Conservation (phyloP, 2,113 vertebrate genomes). For the Forbesichthys agassizii region DNA sequence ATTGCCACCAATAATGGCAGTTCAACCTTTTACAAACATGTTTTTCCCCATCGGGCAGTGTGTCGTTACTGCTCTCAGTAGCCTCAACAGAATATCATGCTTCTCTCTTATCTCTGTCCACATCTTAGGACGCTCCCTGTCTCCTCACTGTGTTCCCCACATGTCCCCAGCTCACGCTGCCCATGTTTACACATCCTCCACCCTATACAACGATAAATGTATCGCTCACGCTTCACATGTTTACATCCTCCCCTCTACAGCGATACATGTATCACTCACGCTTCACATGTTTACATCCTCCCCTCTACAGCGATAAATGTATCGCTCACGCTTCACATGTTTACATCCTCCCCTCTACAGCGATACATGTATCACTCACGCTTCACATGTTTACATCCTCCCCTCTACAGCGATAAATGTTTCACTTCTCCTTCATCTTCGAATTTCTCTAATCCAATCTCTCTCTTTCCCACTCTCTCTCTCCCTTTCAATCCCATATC, state of each 20-base stretch:
- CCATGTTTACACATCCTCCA: no score
- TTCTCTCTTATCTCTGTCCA: conserved; percentile 42
- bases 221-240: no score
- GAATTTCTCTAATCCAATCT: conserved; percentile 27
- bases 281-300: neutral
- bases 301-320: no score
- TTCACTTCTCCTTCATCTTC: no score
- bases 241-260: no score
- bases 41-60: conserved; percentile 28
- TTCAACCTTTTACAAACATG: conserved; percentile 39
- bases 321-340: no score
- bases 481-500: conserved; percentile 8
- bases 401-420: no score
- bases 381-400: no score
- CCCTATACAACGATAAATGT: no score
- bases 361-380: no score
- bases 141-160: neutral
- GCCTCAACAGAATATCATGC: conserved; percentile 33
- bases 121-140: neutral
- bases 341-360: no score
- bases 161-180: conserved; percentile 11
- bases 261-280: conserved; percentile 5
- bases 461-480: conserved; percentile 10
- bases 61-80: conserved; percentile 40
- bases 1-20: conserved; percentile 50